A percentile compares a stretch with the other conserved stretches of the same genome.
Evolutionary conservation across 2,888 invertebrate genomes (phyloP).

Genomic region (Hirudinaria manillensis): DNA sequence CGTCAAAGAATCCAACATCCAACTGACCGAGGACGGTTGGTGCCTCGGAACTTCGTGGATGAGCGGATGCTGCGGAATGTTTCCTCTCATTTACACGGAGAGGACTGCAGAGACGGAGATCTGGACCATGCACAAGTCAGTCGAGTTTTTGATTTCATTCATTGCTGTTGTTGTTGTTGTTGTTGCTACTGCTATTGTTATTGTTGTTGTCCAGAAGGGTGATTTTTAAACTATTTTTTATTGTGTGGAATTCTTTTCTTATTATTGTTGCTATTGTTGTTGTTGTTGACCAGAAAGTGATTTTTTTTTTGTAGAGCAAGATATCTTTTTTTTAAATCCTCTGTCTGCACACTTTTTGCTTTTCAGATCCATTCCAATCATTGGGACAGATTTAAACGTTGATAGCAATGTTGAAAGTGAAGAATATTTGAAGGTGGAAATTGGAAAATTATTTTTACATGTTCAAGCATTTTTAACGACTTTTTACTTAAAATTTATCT

Average conservation of each 20-base stretch:
- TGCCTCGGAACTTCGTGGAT: conserved; percentile 77
- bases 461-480: background rate
- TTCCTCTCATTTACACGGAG: conserved; percentile 76
- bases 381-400: conserved; percentile 34
- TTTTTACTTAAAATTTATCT: background rate
- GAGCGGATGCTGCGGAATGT: conserved; percentile 71
- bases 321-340: background rate
- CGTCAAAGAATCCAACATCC: conserved; percentile 66
- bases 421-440: background rate
- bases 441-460: no score
- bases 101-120: conserved; percentile 81
- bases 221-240: no score
- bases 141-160: background rate
- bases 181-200: no score
- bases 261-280: background rate
- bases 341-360: background rate
- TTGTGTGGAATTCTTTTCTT: no score
- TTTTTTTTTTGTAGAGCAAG: background rate
- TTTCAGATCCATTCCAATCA: conserved; percentile 35
- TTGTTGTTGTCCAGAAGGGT: no score
- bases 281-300: background rate
- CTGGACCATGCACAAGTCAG: conserved; percentile 73
- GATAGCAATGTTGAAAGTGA: background rate
- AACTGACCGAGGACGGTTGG: conserved; percentile 76
- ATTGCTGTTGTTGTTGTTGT: background rate